phyloP scores from a whole-genome alignment of 2,113 vertebrate genomes.

The Hippocampus guttulatus region DNA sequence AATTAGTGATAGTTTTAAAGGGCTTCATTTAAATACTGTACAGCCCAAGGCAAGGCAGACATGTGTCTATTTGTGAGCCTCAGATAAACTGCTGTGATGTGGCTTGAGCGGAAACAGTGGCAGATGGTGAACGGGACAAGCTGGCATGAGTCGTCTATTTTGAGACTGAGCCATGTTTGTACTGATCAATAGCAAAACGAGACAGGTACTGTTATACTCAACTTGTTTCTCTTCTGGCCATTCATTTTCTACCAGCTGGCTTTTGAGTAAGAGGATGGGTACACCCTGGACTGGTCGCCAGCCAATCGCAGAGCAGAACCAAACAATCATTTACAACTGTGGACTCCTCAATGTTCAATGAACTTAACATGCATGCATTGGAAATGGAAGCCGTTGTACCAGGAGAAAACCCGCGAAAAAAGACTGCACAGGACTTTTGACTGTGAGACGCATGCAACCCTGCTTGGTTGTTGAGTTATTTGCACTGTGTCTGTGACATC shows the following conservation, averaged over 20 bases:
- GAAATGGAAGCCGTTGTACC: no score
- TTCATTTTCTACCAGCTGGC: background rate
- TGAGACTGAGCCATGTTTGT: background rate
- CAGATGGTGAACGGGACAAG: slow-evolving; percentile 35
- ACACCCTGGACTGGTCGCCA: no score
- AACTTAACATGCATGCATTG: no score
- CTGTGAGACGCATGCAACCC: background rate
- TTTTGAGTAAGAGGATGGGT: no score
- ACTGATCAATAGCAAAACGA: background rate
- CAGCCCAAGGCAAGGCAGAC: background rate
- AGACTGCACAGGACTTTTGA: background rate
- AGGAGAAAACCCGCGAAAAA: no score
- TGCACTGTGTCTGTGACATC: background rate
- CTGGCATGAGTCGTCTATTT: background rate
- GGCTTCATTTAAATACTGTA: background rate
- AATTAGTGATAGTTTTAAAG: background rate
- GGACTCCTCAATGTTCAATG: no score
- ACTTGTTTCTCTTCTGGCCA: background rate
- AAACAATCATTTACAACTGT: no score
- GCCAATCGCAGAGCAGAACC: no score
- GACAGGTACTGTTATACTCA: background rate
- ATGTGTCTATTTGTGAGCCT: background rate
- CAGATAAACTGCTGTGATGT: slow-evolving; percentile 14
- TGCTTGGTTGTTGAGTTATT: background rate
- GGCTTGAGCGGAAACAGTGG: slow-evolving; percentile 11